Evolutionary conservation across 1,140 invertebrate genomes (phyloP).

Genomic region (Harpegnathos saltator): DNA sequence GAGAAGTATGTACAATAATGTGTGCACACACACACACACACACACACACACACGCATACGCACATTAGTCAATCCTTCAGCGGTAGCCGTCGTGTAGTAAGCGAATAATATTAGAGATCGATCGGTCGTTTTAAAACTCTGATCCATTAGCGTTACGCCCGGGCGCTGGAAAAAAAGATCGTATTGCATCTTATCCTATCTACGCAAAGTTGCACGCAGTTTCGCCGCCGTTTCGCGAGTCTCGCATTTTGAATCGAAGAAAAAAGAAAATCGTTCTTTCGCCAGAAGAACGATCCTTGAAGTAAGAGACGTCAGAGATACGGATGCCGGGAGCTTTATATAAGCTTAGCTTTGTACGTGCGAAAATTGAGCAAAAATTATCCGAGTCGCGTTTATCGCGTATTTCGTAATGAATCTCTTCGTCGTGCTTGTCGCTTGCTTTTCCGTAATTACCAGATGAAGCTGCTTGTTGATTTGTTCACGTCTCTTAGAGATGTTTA

Average conservation of each 20-base stretch:
- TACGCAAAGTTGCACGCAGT: no score
- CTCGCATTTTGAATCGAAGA: no score
- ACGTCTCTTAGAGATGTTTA: no score
- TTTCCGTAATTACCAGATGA: background rate
- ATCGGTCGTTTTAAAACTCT: slow-evolving; percentile 67
- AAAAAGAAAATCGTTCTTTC: no score
- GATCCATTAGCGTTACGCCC: slow-evolving; percentile 58
- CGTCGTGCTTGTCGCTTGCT: background rate
- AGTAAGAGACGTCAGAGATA: no score
- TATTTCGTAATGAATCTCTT: background rate
- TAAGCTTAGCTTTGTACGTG: background rate
- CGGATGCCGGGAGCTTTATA: no score
- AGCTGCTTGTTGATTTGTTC: background rate
- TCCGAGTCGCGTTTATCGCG: background rate
- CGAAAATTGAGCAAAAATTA: no score
- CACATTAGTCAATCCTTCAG: slow-evolving; percentile 31
- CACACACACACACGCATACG: slow-evolving; percentile 6
- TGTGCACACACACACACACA: background rate
- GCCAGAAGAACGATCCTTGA: no score
- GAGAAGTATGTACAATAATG: slow-evolving; percentile 38
- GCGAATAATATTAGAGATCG: slow-evolving; percentile 77
- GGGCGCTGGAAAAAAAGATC: slow-evolving; percentile 69
- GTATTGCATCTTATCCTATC: no score
- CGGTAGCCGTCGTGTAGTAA: slow-evolving; percentile 77
- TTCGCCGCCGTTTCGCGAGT: no score